Evolutionary conservation across 2,113 vertebrate genomes (phyloP), one percentile per base, ranked within the genome.

Genomic region (Emydura subglobosa): DNA sequence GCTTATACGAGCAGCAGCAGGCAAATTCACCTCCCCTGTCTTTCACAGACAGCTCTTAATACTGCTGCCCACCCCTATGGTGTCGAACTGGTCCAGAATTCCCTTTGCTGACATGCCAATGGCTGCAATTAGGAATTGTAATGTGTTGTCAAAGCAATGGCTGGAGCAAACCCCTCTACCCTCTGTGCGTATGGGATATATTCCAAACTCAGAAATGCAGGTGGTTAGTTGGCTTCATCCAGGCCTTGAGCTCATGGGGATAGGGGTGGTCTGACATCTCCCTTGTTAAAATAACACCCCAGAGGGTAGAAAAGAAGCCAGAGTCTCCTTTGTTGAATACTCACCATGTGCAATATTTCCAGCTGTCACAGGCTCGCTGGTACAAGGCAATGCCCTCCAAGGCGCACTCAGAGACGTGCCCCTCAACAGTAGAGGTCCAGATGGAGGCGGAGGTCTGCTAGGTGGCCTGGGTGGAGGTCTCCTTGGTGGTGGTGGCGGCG

Each of bases 351-450:
- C 0, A 8, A 4, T 42, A 80, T 86, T 94, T 61, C 4, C 96
- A 98, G 98, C 97, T 91, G 90, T 98, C 51, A 84, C 95, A 2
- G 91, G 79, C 72, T 96, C 96, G 0, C 72, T 98, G 55, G 44
- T 59, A 53, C 94, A 91, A 49, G 87, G 92, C 5, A 82, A 85
- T 0, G 91, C 72, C 49, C 95, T 98, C 79, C 96, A 53, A 55
- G 86, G 88, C 0, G 94, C 91, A 47, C 85, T 98, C 47, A 87
- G 96, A 79, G 97, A 97, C 42, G 50, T 98, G 95, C 96, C 92
- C 0, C 0, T 96, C 4, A 53, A 95, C 57, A 95, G 82, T 6
- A 92, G 86, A 78, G 57, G 4, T 59, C 42, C 83, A 0, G 0
- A 65, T 10, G 13, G 68, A 7, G 80, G 82, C 5, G 83, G 86